These are phyloP conservation scores for Trichechus manatus DNA, from an alignment of 2,113 vertebrate species.

Conservation along the genomic window DNA sequence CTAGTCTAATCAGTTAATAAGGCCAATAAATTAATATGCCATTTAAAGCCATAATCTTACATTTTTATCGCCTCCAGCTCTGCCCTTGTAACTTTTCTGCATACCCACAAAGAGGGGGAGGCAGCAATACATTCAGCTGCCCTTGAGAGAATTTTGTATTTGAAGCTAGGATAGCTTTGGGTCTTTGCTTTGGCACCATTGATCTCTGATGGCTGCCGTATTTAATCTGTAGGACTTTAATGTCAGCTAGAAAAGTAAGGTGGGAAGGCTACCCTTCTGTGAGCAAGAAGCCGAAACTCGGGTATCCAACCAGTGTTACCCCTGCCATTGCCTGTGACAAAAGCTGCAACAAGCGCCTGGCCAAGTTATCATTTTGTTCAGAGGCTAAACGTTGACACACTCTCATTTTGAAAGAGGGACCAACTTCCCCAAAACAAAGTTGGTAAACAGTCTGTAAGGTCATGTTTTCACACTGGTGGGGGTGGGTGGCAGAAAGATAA, in stretches of 20 bases:
- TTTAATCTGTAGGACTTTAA: not conserved
- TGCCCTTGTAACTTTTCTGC: constrained; percentile 41
- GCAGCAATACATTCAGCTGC: not conserved
- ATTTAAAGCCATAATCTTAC: constrained; percentile 15
- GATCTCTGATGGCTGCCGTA: not conserved
- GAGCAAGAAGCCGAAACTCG: not conserved
- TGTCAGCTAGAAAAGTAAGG: not conserved
- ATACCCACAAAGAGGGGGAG: not conserved
- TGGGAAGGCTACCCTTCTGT: not conserved
- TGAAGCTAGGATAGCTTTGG: not conserved
- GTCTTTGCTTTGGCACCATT: not conserved
- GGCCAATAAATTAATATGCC: constrained; percentile 58
- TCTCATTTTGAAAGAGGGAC: constrained; percentile 75
- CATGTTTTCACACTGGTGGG: not conserved
- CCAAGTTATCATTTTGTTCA: not conserved
- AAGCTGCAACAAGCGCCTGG: not conserved
- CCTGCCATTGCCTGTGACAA: not conserved
- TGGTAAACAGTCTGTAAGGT: constrained; percentile 63
- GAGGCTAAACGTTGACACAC: constrained; percentile 20
- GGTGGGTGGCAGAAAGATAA: not conserved
- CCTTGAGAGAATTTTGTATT: not conserved
- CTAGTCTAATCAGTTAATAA: constrained; percentile 64
- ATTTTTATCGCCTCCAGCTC: constrained; percentile 17
- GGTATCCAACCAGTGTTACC: not conserved
- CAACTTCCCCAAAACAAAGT: constrained; percentile 60